A percentile compares a stretch with the other conserved stretches of the same genome.
phyloP scores from a whole-genome alignment of 2,888 invertebrate genomes.

The Apamea epomidion region DNA sequence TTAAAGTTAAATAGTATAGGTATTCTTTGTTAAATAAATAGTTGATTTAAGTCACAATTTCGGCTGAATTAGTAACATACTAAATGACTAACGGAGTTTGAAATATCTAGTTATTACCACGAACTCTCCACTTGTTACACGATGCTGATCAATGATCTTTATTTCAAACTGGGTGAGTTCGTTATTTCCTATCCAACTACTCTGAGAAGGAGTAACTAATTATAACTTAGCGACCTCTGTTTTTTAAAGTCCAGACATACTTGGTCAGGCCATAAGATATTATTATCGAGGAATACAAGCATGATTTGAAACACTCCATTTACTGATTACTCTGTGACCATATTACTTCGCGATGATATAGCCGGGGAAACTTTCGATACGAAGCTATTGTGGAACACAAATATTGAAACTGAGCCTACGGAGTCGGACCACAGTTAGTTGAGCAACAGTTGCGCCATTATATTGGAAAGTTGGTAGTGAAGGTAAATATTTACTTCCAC shows the following conservation, averaged over 20 bases:
- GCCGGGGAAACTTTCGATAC: slow-evolving; percentile 62
- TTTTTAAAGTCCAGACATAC: not conserved
- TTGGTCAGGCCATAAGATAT: too few species aligned
- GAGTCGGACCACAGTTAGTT: slow-evolving; percentile 58
- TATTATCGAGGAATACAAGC: not conserved
- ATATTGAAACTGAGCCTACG: slow-evolving; percentile 64
- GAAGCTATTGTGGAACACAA: slow-evolving; percentile 63
- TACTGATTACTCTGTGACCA: slow-evolving; percentile 13
- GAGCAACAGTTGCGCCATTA: slow-evolving; percentile 53
- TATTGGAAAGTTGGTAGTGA: slow-evolving; percentile 49
- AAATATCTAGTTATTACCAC: not conserved
- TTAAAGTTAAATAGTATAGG: not conserved
- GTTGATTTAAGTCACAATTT: not conserved
- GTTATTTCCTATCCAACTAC: not conserved
- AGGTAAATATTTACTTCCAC: slow-evolving; percentile 35
- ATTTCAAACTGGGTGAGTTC: not conserved
- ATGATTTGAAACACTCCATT: slow-evolving; percentile 27
- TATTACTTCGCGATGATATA: slow-evolving; percentile 59
- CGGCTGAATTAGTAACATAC: not conserved
- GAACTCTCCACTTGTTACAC: not conserved
- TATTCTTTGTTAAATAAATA: too few species aligned
- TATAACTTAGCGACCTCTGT: not conserved
- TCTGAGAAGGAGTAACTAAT: not conserved
- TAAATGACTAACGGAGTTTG: not conserved
- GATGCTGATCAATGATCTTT: too few species aligned